Evolutionary conservation across 2,888 invertebrate species (phyloP).

Genomic region (Microchrysa polita): DNA sequence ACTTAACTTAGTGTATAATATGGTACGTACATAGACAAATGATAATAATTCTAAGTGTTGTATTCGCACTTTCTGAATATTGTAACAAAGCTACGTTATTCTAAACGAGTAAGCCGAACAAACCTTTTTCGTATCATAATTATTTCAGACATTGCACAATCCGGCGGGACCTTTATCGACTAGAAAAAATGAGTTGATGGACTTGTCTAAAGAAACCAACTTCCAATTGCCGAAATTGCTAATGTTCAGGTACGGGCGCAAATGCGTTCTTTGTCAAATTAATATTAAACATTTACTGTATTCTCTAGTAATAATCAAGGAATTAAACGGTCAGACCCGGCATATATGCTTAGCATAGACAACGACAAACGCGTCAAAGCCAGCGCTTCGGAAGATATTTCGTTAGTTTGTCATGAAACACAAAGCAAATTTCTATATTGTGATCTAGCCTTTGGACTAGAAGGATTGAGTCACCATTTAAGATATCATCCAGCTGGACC

Average conservation of each 20-base stretch:
- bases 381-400: not conserved
- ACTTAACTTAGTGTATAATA: not conserved
- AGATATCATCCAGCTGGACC: not conserved
- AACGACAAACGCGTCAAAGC: not conserved
- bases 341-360: not conserved
- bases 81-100: no score
- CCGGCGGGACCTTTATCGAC: not conserved
- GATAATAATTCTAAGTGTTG: no score
- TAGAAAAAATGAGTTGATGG: not conserved
- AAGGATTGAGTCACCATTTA: not conserved
- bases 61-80: no score
- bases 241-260: not conserved
- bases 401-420: not conserved
- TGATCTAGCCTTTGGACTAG: slow-evolving; percentile 8
- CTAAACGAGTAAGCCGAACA: no score
- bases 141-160: slow-evolving; percentile 5
- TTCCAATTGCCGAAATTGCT: not conserved
- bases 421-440: not conserved
- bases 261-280: not conserved
- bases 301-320: not conserved
- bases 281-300: not conserved
- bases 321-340: not conserved
- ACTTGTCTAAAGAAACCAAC: not conserved
- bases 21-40: not conserved
- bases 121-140: not conserved